A percentile compares a stretch with the other conserved stretches of the same genome.
Evolutionary conservation across 2,797 vertebrate genomes (phyloP).

Genomic region (Erithacus rubecula): DNA sequence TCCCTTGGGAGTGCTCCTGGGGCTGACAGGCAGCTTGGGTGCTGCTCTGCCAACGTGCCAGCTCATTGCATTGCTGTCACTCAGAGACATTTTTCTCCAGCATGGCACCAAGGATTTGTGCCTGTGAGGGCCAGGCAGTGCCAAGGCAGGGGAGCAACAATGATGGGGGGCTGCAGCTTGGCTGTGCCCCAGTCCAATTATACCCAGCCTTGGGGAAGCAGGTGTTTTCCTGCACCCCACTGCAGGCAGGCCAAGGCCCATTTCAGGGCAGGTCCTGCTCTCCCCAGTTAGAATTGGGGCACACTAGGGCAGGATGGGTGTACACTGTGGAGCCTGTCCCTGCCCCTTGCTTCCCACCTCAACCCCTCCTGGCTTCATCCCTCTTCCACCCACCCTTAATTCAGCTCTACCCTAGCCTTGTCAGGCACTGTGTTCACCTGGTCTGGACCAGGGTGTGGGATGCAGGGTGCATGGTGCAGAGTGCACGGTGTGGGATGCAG

Average conservation of each 20-base stretch:
- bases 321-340: background rate
- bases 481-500: too few relatives aligned
- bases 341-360: background rate
- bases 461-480: too few relatives aligned
- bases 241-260: background rate
- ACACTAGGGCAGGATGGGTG: background rate
- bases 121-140: background rate
- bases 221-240: background rate
- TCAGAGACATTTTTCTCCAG: background rate
- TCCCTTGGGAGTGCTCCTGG: rapidly evolving
- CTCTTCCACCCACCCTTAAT: background rate
- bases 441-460: too few relatives aligned
- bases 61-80: background rate
- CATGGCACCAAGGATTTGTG: background rate
- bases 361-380: background rate
- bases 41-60: rapidly evolving
- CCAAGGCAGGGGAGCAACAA: background rate
- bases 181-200: background rate
- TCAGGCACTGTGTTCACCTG: background rate
- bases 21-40: background rate
- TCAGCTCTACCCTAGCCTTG: background rate
- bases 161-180: background rate
- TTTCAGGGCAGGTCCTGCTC: background rate
- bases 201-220: rapidly evolving
- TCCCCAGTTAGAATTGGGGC: rapidly evolving